These are phyloP conservation scores for Drosophila rhopaloa DNA, from an alignment of 1,140 invertebrate genomes.

Conservation along the genomic window DNA sequence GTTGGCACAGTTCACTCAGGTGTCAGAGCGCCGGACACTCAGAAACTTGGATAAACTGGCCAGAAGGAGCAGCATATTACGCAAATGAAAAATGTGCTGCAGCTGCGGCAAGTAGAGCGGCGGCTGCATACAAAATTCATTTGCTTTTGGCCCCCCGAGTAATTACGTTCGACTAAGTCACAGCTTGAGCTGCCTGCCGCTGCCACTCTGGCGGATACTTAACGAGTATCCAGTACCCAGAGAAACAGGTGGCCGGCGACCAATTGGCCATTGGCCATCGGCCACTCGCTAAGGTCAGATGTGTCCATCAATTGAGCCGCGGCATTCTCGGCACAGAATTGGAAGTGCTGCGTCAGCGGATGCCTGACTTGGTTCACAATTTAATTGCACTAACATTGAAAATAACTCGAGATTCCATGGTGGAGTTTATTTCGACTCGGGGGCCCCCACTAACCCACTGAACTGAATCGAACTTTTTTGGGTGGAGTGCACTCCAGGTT, in stretches of 20 bases:
- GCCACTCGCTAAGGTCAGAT: slow-evolving; percentile 60
- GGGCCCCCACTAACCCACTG: slow-evolving; percentile 66
- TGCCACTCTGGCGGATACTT: slow-evolving; percentile 54
- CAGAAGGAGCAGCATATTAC: slow-evolving; percentile 55
- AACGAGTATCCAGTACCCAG: slow-evolving; percentile 16
- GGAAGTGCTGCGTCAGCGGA: slow-evolving; percentile 51
- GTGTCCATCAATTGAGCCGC: slow-evolving; percentile 62
- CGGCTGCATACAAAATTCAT: slow-evolving; percentile 40
- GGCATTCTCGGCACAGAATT: slow-evolving; percentile 53
- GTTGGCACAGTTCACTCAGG: slow-evolving; percentile 65
- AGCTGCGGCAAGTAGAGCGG: slow-evolving; percentile 50
- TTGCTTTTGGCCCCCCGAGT: slow-evolving; percentile 23
- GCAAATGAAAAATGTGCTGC: slow-evolving; percentile 58
- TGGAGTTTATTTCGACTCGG: slow-evolving; percentile 5
- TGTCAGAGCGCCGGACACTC: slow-evolving; percentile 42
- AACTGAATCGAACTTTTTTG: slow-evolving; percentile 51
- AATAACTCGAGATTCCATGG: slow-evolving; percentile 15
- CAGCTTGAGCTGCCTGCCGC: slow-evolving; percentile 2
- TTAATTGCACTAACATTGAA: slow-evolving; percentile 63
- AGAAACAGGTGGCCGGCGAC: slow-evolving; percentile 53
- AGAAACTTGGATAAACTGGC: slow-evolving; percentile 2
- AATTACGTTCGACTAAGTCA: slow-evolving; percentile 47
- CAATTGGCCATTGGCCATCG: slow-evolving; percentile 3
- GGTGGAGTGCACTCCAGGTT: slow-evolving; percentile 27
- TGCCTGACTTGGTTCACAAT: slow-evolving; percentile 39